Base-by-base conservation (phyloP, 2,888 invertebrate species). In the Hypercompe scribonia region DNA sequence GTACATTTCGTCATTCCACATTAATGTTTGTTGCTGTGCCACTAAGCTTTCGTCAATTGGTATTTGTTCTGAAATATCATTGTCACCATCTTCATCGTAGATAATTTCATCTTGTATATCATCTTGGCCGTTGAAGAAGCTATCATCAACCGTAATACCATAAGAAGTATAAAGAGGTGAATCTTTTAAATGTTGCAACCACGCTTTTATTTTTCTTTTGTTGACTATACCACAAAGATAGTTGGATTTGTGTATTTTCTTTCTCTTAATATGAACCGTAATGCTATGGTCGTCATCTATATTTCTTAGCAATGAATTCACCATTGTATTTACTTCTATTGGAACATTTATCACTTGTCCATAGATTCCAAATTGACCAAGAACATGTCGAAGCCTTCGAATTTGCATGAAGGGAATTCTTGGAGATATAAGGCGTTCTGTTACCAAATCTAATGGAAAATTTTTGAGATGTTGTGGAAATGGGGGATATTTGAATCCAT, bases 301-400 rank as follows among this genome's bases (percentile, higher is more conserved):
- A 61, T 84, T 71, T 78, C 87, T 78, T 73, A 86, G 86, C 50
- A 87, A 74, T 67, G 66, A 65, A 58, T 79, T 77, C 34, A 87
- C 81, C 84, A 87, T 86, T 73, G 81, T 84, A 80, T 87, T 72
- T 36, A 84, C 78, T 72, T 76, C 72, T 1, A 85, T 77, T 50
- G 87, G 87, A 64, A 87, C 79, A 85, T 88, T 87, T 66, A 88
- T 86, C 36, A 87, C 72, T 70, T 88, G 87, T 11, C 85, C 87
- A 50, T 75, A 81, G 66, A 87, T 86, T 50, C 85, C 83, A 67
- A 73, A 77, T 39, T 84, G 83, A 61, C 85, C 85, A 71, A 81
- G 63, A 72, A 82, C 83, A 70, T 86, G 80, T 68, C 86, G 71
- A 36, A 88, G 77, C 73, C 86, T 81, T 34, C 86, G 72, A 54